A percentile compares a stretch with the other conserved stretches of the same genome.
These are phyloP conservation scores for Limnephilus marmoratus DNA, from an alignment of 2,888 invertebrate genomes.

Conservation along the genomic window DNA sequence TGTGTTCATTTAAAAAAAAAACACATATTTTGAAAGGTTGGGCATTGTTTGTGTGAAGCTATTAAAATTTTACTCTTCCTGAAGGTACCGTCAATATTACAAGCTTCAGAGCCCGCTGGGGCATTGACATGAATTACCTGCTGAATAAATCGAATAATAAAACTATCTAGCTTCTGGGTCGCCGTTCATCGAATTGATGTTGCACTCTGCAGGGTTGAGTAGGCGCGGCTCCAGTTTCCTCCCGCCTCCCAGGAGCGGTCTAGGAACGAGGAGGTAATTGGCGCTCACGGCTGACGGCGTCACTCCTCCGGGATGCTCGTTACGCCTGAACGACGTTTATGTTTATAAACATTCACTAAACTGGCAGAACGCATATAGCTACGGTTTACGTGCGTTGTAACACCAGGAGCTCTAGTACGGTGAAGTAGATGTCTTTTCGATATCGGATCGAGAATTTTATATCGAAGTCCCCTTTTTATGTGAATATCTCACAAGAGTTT, in stretches of 20 bases:
- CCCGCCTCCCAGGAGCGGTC: not conserved
- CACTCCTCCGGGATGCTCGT: slow-evolving; percentile 17
- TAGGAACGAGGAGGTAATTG: not conserved
- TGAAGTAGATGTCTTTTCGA: too few species aligned
- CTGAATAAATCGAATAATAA: not conserved
- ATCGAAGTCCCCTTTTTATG: too few species aligned
- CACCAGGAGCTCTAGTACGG: not conserved
- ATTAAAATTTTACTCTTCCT: not conserved
- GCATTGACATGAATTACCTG: not conserved
- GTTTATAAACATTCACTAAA: slow-evolving; percentile 5
- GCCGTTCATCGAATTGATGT: not conserved
- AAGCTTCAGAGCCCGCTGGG: not conserved
- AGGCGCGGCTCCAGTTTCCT: not conserved
- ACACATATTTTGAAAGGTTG: not conserved
- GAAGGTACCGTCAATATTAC: not conserved
- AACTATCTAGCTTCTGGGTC: not conserved
- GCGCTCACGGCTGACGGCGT: slow-evolving; percentile 27
- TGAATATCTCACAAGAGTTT: too few species aligned
- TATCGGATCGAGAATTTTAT: too few species aligned
- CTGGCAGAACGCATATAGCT: not conserved
- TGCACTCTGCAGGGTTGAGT: not conserved
- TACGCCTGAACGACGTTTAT: not conserved
- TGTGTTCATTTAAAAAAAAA: too few species aligned
- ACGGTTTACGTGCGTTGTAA: not conserved
- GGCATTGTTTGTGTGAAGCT: not conserved